Conservation (phyloP, 2,113 vertebrate species). For the Gadus chalcogrammus region DNA sequence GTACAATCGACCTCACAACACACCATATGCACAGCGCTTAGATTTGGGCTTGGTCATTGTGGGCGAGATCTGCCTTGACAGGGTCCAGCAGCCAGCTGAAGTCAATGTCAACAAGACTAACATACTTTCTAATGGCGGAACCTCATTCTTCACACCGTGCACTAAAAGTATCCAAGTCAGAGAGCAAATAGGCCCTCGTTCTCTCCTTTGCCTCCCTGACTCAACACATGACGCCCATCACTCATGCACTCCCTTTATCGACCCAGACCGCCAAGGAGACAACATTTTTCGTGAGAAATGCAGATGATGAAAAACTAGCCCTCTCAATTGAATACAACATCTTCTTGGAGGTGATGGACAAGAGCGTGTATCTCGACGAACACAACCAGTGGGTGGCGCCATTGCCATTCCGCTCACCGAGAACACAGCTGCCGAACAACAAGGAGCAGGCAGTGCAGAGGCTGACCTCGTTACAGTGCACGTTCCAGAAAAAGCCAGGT, state of each 20-base stretch:
- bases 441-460: constrained; percentile 4
- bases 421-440: constrained; percentile 21
- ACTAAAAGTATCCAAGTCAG: background rate
- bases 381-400: constrained; percentile 26
- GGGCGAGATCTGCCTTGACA: background rate
- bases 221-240: no score
- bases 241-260: no score
- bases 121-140: background rate
- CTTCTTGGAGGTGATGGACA: constrained; percentile 6
- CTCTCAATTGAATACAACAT: constrained; percentile 3
- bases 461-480: background rate
- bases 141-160: background rate
- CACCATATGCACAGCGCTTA: no score
- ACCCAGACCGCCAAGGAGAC: no score
- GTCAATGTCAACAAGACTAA: background rate
- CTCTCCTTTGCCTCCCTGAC: no score
- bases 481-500: constrained; percentile 11
- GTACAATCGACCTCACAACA: no score
- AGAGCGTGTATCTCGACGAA: constrained; percentile 6
- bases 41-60: background rate
- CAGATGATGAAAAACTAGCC: constrained; percentile 11
- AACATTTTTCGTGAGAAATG: background rate
- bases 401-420: constrained; percentile 15
- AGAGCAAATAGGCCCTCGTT: no score
- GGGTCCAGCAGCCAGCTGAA: background rate